These are phyloP conservation scores for Aphelocoma californica DNA, from an alignment of 2,797 vertebrate species.

Conservation along the genomic window DNA sequence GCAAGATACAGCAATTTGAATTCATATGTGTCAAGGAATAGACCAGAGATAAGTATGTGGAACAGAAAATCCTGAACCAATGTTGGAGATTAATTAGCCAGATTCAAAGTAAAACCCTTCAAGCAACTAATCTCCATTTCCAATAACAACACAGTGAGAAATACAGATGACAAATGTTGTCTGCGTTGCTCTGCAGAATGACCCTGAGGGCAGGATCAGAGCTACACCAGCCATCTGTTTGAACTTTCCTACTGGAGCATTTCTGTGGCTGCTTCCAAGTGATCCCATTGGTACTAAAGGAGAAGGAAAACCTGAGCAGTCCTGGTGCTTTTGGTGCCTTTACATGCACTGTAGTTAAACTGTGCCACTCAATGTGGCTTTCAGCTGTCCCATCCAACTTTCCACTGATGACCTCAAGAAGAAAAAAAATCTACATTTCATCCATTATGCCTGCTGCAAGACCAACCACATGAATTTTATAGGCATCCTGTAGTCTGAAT, in stretches of 20 bases:
- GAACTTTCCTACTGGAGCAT: background rate
- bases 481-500: background rate
- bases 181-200: constrained; percentile 17
- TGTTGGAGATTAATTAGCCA: constrained; percentile 40
- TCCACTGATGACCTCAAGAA: background rate
- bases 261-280: background rate
- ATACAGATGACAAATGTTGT: constrained; percentile 8
- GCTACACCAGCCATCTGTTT: constrained; percentile 37
- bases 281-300: background rate
- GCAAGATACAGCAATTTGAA: constrained; percentile 13
- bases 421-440: background rate
- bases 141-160: background rate
- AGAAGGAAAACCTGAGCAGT: background rate
- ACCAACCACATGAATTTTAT: background rate
- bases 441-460: background rate
- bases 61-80: constrained; percentile 38
- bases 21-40: background rate
- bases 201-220: constrained; percentile 32
- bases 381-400: background rate
- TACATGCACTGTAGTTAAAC: background rate
- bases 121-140: constrained; percentile 11
- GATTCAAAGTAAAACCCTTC: constrained; percentile 26
- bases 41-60: background rate
- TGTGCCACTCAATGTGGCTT: background rate
- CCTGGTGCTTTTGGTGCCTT: background rate